Conservation (phyloP, 2,888 invertebrate genomes). For the Oeneis ivallda region DNA sequence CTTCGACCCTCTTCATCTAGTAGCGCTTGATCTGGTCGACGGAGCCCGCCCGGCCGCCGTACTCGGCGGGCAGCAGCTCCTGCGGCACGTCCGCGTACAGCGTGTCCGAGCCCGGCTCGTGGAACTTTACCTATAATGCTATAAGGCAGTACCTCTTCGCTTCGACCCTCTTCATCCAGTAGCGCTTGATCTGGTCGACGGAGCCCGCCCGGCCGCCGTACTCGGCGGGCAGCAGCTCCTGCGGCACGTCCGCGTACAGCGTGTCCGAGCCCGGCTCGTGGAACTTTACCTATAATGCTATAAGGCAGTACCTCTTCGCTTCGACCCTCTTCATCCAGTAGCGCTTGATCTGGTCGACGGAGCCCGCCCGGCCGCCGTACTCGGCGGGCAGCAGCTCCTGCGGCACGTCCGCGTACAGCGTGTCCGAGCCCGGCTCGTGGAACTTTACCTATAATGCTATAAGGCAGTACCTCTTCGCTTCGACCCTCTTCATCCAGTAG, state of each 20-base stretch:
- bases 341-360: constrained; percentile 81
- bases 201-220: constrained; percentile 86
- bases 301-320: constrained; percentile 72
- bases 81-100: constrained; percentile 83
- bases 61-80: constrained; percentile 85
- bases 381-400: constrained; percentile 84
- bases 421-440: constrained; percentile 85
- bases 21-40: constrained; percentile 82
- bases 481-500: constrained; percentile 83
- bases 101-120: constrained; percentile 84
- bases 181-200: constrained; percentile 81
- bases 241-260: constrained; percentile 83
- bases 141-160: constrained; percentile 72
- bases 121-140: constrained; percentile 83
- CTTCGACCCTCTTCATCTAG: constrained; percentile 83
- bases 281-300: constrained; percentile 82
- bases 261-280: constrained; percentile 85
- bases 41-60: constrained; percentile 85
- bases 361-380: constrained; percentile 85
- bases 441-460: constrained; percentile 82
- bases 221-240: constrained; percentile 84
- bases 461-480: constrained; percentile 75
- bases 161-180: constrained; percentile 83
- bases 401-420: constrained; percentile 84
- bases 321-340: constrained; percentile 83